phyloP scores from a whole-genome alignment of 2,113 vertebrate species.

The Proteles cristata region DNA sequence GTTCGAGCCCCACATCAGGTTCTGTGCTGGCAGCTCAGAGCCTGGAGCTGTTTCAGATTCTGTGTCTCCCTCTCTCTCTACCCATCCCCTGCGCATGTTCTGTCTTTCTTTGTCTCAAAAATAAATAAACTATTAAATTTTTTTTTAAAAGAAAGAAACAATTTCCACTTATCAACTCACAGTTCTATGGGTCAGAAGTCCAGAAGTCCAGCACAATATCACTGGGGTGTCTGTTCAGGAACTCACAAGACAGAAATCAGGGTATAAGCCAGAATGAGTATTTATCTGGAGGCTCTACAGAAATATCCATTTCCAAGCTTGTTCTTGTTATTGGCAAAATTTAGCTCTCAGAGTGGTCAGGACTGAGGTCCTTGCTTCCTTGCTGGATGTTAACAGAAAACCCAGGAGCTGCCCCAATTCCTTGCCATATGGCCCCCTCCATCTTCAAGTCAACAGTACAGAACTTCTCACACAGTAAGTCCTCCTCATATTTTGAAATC shows the following conservation, averaged over 20 bases:
- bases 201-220: background rate
- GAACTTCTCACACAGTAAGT: background rate
- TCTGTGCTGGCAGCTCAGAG: too few species aligned
- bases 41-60: too few species aligned
- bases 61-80: too few species aligned
- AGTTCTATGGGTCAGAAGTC: background rate
- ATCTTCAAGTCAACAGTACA: background rate
- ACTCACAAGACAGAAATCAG: background rate
- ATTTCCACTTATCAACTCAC: background rate
- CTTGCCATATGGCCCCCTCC: background rate
- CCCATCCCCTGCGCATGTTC: too few species aligned
- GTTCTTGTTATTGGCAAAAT: constrained; percentile 6
- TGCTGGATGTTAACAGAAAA: background rate
- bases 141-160: background rate
- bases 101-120: too few species aligned
- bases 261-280: background rate
- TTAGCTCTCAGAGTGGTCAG: background rate
- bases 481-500: background rate
- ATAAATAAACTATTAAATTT: too few species aligned
- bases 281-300: background rate
- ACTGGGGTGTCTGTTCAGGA: background rate
- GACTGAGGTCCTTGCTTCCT: background rate
- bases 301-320: background rate
- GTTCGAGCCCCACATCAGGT: too few species aligned
- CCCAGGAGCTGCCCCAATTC: background rate